Base-by-base conservation (phyloP, 2,888 invertebrate species). In the Sturmia bella region DNA sequence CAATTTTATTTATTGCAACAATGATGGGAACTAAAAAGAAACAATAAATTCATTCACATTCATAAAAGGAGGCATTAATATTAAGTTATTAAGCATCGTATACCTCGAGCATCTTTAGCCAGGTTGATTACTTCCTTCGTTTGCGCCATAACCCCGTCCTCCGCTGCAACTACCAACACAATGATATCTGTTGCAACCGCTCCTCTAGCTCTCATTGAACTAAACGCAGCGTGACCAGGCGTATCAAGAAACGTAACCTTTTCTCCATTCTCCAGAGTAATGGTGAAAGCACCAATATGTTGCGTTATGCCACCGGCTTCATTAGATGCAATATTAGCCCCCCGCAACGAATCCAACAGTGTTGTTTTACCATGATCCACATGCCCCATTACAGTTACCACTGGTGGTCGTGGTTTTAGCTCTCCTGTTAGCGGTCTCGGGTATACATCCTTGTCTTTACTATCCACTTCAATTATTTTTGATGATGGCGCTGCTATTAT, bases 291-390 rank as follows among this genome's bases (percentile, higher is more conserved):
- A 56, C 99, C 99, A 86, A 99, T 99, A 89, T 99, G 99, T 90
- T 99, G 99, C 0, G 99, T 99, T 83, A 99, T 99, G 17, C 99
- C 99, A 1, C 99, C 99, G 90, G 98, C 98, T 92, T 99, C 99
- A 41, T 95, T 93, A 43, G 95, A 95, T 0, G 97, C 99, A 3
- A 99, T 95, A 45, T 95, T 93, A 0, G 98, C 95, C 84, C 97
- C 94, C 64, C 99, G 91, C 37, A 99, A 91, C 0, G 96, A 93
- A 91, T 99, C 99, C 5, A 99, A 91, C 4, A 99, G 92, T 0
- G 99, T 99, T 2, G 99, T 99, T 93, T 99, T 99, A 3, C 99
- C 99, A 92, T 99, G 99, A 92, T 99, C 99, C 1, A 99, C 99
- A 91, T 99, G 99, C 0, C 99, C 99, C 99, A 99, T 99, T 59